Percentiles rank a stretch among this genome's conserved stretches.
Evolutionary conservation across 1,140 invertebrate genomes (phyloP).

Genomic region (Platyura marginata): DNA sequence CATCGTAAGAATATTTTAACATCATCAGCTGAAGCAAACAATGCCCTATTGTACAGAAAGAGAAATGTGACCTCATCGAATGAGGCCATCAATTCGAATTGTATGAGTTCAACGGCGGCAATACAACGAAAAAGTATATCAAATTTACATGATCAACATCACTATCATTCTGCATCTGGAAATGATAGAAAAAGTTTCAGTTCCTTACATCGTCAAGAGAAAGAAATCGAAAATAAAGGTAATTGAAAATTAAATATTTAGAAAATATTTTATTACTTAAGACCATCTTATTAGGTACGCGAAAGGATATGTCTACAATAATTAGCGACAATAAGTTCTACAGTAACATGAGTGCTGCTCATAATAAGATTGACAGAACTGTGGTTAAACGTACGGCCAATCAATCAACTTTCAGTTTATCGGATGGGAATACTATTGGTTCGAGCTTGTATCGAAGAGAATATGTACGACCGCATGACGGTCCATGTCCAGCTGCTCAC

Average conservation of each 20-base stretch:
- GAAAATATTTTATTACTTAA: not conserved
- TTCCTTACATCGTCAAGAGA: conserved; percentile 44
- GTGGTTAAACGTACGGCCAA: conserved; percentile 39
- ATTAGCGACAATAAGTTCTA: conserved; percentile 28
- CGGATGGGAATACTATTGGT: conserved; percentile 33
- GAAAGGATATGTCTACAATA: not conserved
- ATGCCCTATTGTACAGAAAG: conserved; percentile 58
- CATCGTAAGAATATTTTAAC: conserved; percentile 54
- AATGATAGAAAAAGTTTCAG: conserved; percentile 59
- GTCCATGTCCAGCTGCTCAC: conserved; percentile 58
- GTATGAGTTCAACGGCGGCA: conserved; percentile 52
- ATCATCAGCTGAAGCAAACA: conserved; percentile 48
- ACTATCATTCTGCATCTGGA: conserved; percentile 38
- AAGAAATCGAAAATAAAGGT: conserved; percentile 20
- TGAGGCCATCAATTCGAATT: conserved; percentile 32
- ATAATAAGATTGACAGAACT: conserved; percentile 25
- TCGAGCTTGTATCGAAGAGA: conserved; percentile 57
- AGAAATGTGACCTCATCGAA: conserved; percentile 30
- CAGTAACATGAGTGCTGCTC: conserved; percentile 39
- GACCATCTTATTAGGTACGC: not conserved
- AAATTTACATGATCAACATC: conserved; percentile 50
- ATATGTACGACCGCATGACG: conserved; percentile 40
- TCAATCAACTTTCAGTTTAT: conserved; percentile 49
- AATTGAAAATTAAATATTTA: not conserved
- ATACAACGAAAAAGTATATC: conserved; percentile 60